These are phyloP conservation scores for Diadegma fenestrale DNA, from an alignment of 2,888 invertebrate genomes.

Conservation along the genomic window DNA sequence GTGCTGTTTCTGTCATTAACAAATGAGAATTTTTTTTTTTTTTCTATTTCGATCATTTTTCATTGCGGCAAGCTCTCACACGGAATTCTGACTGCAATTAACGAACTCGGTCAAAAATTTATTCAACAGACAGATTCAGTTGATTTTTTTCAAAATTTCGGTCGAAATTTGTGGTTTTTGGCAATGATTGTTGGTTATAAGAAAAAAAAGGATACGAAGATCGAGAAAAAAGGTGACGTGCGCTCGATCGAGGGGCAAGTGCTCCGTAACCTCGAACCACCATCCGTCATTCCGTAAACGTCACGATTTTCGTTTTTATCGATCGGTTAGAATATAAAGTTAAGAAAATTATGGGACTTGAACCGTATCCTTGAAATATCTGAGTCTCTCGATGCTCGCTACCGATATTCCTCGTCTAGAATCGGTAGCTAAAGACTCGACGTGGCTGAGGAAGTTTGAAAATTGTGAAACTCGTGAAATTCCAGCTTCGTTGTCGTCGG, in stretches of 20 bases:
- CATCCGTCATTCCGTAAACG: slow-evolving; percentile 49
- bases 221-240: slow-evolving; percentile 52
- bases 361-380: slow-evolving; percentile 25
- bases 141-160: neutral
- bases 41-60: neutral
- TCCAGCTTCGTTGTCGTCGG: slow-evolving; percentile 38
- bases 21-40: neutral
- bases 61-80: neutral
- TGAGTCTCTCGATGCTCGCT: slow-evolving; percentile 45
- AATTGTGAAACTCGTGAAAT: slow-evolving; percentile 63
- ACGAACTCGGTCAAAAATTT: no score
- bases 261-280: slow-evolving; percentile 57
- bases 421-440: slow-evolving; percentile 53
- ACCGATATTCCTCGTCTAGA: slow-evolving; percentile 39
- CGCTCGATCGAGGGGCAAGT: slow-evolving; percentile 49
- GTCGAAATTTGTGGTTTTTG: no score
- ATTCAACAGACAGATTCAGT: neutral
- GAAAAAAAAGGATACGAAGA: neutral
- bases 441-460: slow-evolving; percentile 64
- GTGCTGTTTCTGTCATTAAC: neutral
- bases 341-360: slow-evolving; percentile 60
- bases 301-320: slow-evolving; percentile 43
- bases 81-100: no score
- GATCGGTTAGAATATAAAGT: slow-evolving; percentile 50
- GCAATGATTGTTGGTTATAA: neutral